phyloP scores from a whole-genome alignment of 2,797 vertebrate genomes.

The Streptopelia turtur region DNA sequence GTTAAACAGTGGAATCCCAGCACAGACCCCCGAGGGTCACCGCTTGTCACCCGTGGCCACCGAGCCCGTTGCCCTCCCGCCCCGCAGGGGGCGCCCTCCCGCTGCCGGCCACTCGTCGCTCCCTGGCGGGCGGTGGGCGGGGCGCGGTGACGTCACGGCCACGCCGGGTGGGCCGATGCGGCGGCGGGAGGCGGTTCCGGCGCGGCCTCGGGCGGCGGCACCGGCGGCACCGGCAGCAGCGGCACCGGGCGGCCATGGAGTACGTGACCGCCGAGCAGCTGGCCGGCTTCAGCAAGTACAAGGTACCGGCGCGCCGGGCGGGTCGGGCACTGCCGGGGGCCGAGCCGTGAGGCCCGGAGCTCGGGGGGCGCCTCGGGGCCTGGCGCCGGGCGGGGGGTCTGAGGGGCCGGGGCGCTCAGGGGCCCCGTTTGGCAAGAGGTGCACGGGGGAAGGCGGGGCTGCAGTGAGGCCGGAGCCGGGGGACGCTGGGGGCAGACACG shows the following conservation, averaged over 20 bases:
- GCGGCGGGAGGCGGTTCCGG: background rate
- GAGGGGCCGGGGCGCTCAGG: background rate
- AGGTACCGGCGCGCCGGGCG: background rate
- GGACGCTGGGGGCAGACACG: background rate
- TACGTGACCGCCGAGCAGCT: slow-evolving; percentile 32
- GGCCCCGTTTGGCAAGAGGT: background rate
- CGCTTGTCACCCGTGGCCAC: no score
- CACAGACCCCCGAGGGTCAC: no score
- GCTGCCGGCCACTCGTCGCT: background rate
- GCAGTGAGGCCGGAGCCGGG: background rate
- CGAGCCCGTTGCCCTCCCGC: background rate
- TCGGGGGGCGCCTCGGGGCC: background rate
- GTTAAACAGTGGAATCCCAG: no score
- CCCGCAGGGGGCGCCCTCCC: background rate
- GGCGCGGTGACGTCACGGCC: background rate
- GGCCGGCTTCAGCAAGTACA: slow-evolving; percentile 30
- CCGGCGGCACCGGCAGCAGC: background rate
- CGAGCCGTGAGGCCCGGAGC: background rate
- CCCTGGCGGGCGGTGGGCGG: background rate
- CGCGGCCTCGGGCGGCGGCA: background rate
- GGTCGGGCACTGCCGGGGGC: background rate
- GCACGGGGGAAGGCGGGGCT: no score
- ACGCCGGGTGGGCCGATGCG: slow-evolving; percentile 18
- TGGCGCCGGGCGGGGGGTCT: background rate
- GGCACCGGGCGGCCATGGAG: background rate